These are phyloP conservation scores for Apomyelois bistriatella DNA, from an alignment of 2,888 invertebrate genomes.

Conservation along the genomic window DNA sequence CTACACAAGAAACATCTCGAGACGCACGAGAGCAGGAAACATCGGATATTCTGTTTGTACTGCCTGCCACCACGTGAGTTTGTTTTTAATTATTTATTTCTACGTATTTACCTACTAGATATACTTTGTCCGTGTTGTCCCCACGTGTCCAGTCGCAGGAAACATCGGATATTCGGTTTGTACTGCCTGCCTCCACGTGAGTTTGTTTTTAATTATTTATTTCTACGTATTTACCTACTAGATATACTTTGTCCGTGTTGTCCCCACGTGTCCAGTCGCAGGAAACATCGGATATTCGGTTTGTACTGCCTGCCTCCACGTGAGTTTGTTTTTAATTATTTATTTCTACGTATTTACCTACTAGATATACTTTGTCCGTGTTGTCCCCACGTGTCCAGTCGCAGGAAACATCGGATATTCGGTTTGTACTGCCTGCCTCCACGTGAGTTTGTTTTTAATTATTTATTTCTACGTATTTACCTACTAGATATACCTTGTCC, in stretches of 20 bases:
- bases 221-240: too few species aligned
- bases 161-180: constrained; percentile 60
- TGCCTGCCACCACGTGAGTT: constrained; percentile 60
- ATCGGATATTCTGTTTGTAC: constrained; percentile 64
- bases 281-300: constrained; percentile 62
- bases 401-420: constrained; percentile 58
- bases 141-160: constrained; percentile 57
- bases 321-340: constrained; percentile 31
- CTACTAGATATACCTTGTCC: constrained; percentile 61
- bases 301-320: constrained; percentile 58
- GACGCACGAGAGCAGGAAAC: constrained; percentile 47
- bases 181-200: constrained; percentile 62
- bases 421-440: constrained; percentile 62
- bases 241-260: constrained; percentile 68
- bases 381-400: constrained; percentile 66
- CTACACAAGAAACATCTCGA: constrained; percentile 67
- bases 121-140: constrained; percentile 69
- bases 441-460: constrained; percentile 36
- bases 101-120: too few species aligned
- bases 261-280: constrained; percentile 61
- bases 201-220: constrained; percentile 23
- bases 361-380: constrained; percentile 64
- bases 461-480: too few species aligned
- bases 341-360: too few species aligned
- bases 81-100: too few species aligned